Percentiles rank a stretch among this genome's conserved stretches.
Evolutionary conservation across 1,140 invertebrate genomes (phyloP).

Genomic region (Brachionus koreanus): DNA sequence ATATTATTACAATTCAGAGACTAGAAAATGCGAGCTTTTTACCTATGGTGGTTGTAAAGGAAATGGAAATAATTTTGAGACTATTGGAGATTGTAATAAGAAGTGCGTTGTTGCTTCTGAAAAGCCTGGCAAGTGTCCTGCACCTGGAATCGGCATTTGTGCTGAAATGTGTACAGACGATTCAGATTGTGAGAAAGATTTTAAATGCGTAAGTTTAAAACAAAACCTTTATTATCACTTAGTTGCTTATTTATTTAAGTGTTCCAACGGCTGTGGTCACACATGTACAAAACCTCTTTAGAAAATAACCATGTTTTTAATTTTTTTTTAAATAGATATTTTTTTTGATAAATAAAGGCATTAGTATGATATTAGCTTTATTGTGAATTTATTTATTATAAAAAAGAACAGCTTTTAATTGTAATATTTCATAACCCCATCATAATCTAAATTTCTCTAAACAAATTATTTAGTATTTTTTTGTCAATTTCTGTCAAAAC

Average conservation of each 20-base stretch:
- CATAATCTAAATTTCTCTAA: no score
- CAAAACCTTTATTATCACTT: no score
- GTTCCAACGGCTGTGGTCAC: constrained; percentile 22
- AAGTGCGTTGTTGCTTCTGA: not conserved
- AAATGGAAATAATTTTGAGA: constrained; percentile 66
- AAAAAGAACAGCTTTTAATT: no score
- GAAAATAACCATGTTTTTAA: not conserved
- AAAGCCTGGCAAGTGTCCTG: not conserved
- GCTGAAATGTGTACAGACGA: not conserved
- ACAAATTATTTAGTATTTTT: no score
- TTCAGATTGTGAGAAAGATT: not conserved
- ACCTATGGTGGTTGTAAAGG: constrained; percentile 49
- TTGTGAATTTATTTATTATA: no score
- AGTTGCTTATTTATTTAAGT: not conserved
- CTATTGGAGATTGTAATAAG: constrained; percentile 75
- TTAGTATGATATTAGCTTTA: no score
- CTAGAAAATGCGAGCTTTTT: constrained; percentile 51
- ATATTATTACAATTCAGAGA: constrained; percentile 50
- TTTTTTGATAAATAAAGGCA: not conserved
- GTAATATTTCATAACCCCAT: no score
- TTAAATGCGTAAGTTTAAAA: not conserved
- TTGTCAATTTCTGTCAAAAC: no score
- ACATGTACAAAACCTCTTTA: not conserved
- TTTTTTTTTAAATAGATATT: not conserved
- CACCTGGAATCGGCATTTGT: not conserved